phyloP scores from a whole-genome alignment of 2,797 vertebrate species.

The Chaetodon trifasciatus region DNA sequence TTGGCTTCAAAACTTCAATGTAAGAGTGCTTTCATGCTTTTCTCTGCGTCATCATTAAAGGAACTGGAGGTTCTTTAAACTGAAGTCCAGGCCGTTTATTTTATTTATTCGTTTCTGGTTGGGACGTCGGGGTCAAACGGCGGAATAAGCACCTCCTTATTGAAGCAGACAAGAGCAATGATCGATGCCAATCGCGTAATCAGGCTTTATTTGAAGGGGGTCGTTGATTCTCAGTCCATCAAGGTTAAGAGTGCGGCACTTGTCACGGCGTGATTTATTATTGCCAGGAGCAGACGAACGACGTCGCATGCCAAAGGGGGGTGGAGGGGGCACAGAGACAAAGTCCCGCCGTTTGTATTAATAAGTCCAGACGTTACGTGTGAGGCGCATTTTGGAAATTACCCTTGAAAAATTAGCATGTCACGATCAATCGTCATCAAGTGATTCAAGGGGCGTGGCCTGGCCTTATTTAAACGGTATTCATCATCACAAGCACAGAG shows the following conservation, averaged over 20 bases:
- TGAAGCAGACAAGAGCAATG: conserved; percentile 81
- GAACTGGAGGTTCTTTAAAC: conserved; percentile 41
- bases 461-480: conserved; percentile 52
- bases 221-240: conserved; percentile 82
- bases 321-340: conserved; percentile 21
- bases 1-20: background rate
- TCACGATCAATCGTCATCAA: conserved; percentile 80
- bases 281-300: conserved; percentile 77
- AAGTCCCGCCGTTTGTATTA: conserved; percentile 67
- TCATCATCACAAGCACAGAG: conserved; percentile 54
- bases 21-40: background rate
- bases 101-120: conserved; percentile 45
- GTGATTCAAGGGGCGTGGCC: conserved; percentile 66
- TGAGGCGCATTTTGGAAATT: conserved; percentile 82
- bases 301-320: conserved; percentile 54
- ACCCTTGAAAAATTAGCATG: conserved; percentile 84
- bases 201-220: conserved; percentile 83
- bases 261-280: conserved; percentile 84
- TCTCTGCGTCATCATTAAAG: conserved; percentile 12
- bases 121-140: conserved; percentile 63
- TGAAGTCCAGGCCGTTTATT: conserved; percentile 13
- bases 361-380: conserved; percentile 84
- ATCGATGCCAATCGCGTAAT: conserved; percentile 83
- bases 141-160: conserved; percentile 73
- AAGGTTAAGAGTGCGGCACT: conserved; percentile 83